These are phyloP conservation scores for Maniola jurtina DNA, from an alignment of 1,140 invertebrate genomes.

Conservation along the genomic window DNA sequence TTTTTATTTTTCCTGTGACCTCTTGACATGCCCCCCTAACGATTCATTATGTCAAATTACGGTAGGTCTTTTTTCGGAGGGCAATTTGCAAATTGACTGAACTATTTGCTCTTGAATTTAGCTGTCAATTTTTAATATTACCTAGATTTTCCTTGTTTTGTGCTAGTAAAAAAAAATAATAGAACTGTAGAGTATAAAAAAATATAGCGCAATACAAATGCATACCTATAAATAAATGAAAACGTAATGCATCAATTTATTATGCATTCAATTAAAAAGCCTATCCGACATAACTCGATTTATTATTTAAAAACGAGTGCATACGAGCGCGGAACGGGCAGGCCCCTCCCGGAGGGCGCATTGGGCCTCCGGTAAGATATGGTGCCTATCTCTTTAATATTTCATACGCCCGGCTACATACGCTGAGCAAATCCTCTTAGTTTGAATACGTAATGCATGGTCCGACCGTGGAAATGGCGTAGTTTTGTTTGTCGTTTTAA, in stretches of 20 bases:
- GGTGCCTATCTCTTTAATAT: conserved; percentile 37
- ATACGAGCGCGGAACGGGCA: conserved; percentile 17
- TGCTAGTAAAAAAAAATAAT: too few species aligned
- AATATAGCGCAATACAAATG: neutral
- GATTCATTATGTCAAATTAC: too few species aligned
- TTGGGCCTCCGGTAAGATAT: conserved; percentile 24
- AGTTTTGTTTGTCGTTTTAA: conserved; percentile 1
- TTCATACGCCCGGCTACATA: conserved; percentile 38
- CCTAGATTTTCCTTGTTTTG: too few species aligned
- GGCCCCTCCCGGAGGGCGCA: conserved; percentile 18
- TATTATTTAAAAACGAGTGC: conserved; percentile 45
- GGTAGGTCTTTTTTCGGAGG: too few species aligned
- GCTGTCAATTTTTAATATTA: too few species aligned
- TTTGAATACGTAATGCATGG: conserved; percentile 30
- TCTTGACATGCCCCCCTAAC: too few species aligned
- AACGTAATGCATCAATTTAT: conserved; percentile 1
- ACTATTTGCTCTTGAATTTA: too few species aligned
- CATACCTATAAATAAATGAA: neutral
- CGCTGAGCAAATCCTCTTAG: conserved; percentile 34
- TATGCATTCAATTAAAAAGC: conserved; percentile 15
- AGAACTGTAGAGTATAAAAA: neutral
- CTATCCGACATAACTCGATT: conserved; percentile 20
- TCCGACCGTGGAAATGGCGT: neutral
- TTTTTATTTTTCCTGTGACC: too few species aligned
- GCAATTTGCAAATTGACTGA: too few species aligned